Base-by-base conservation (phyloP, 2,888 invertebrate species). In the Aporophyla lueneburgensis region DNA sequence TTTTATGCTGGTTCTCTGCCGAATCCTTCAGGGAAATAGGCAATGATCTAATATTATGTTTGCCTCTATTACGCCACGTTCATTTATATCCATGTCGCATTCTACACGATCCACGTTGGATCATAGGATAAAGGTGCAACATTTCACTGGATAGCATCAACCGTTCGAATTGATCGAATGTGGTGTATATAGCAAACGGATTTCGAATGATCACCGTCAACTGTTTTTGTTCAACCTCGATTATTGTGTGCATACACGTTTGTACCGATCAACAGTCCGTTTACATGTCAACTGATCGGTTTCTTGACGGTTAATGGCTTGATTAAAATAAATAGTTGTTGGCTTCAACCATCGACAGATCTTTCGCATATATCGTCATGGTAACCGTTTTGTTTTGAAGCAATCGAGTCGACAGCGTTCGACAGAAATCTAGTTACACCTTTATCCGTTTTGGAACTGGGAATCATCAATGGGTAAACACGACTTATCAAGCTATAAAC, bases 11-110 rank as follows among this genome's bases (percentile, higher is more conserved):
- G 0, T 61, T 70, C 12, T 27, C 21, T 12, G 10, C 21, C 19
- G 12, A 59, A 59, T 21, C 10, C 10, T 59, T 12, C 33, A 21
- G 10, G 0, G 1, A 9, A 59, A 12, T 5, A 21, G 19, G 33
- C 10, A 19, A 10, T 27, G 27, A 27, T 58, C 9, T 16, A 27
- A 58, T 19, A 27, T 19, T 1, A 59, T 59, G 27, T 59, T 7
- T 27, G n/a, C 33, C 59, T 59, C 9, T 33, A 21, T 70, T 70
- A 21, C 6, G 0, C 7, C 19, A 71, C n/a, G 71, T 61, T 27
- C 46, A 61, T 80, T 79, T 71, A 61, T 49, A 71, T 40, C 46
- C 80, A n/a, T 54, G 46, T 76, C 14, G 9, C 71, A 40, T 54
- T 76, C 46, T 80, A 65, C n/a, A 33, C 6, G n/a, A 24, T 56